Evolutionary conservation across 2,888 invertebrate genomes (phyloP).

Genomic region (Ecliptopera silaceata): DNA sequence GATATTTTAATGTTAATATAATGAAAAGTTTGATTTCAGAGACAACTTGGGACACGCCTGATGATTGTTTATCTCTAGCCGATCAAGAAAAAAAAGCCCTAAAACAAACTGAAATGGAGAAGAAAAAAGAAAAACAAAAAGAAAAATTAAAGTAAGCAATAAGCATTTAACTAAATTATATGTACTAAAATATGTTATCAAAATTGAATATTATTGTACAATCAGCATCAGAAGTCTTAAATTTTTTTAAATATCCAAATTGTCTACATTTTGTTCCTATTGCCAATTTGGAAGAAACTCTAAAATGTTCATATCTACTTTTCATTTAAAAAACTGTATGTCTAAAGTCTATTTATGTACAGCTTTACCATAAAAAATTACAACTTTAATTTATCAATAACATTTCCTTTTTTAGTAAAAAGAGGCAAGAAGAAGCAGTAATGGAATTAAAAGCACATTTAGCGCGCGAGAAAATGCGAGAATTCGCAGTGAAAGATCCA

Average conservation of each 20-base stretch:
- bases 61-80: slow-evolving; percentile 86
- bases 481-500: slow-evolving; percentile 62
- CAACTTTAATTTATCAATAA: background rate
- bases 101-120: slow-evolving; percentile 57
- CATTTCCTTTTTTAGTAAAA: slow-evolving; percentile 50
- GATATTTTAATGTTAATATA: too few species aligned
- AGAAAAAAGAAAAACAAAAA: slow-evolving; percentile 58
- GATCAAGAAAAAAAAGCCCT: slow-evolving; percentile 84
- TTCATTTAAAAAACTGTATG: too few species aligned
- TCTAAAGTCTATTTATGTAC: too few species aligned
- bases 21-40: slow-evolving; percentile 71
- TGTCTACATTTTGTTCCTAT: too few species aligned
- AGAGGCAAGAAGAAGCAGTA: slow-evolving; percentile 61
- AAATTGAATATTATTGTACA: too few species aligned
- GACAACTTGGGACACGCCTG: slow-evolving; percentile 90
- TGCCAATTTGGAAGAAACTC: too few species aligned
- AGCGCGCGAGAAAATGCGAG: slow-evolving; percentile 78
- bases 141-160: slow-evolving; percentile 60
- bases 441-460: slow-evolving; percentile 66
- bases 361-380: background rate
- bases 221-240: too few species aligned
- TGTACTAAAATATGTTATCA: too few species aligned
- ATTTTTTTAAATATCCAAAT: too few species aligned
- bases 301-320: too few species aligned
- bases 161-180: too few species aligned